Conservation (phyloP, 2,113 vertebrate species). For the Craseonycteris thonglongyai region DNA sequence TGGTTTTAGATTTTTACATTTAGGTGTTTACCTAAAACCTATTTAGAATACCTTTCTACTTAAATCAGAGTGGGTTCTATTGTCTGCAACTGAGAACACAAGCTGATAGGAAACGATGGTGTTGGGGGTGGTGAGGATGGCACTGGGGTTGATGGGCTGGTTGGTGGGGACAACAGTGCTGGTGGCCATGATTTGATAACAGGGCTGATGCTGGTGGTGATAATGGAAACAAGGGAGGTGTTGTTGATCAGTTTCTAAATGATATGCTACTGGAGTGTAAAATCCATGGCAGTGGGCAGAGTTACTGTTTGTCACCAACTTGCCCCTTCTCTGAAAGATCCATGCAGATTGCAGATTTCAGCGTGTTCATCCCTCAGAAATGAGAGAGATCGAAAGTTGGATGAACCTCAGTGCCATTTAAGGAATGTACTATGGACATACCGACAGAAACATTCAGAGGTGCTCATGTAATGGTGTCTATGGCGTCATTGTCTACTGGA, state of each 20-base stretch:
- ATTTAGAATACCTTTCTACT: neutral
- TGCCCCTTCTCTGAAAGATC: neutral
- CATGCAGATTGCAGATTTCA: neutral
- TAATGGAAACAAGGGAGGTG: neutral
- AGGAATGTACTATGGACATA: rapidly evolving
- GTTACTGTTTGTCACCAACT: neutral
- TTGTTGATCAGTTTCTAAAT: no score
- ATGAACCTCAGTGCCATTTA: neutral
- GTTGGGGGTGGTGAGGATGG: no score
- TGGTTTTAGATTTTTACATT: neutral
- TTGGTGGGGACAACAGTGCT: neutral
- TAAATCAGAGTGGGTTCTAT: neutral
- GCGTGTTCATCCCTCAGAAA: neutral
- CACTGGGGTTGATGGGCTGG: rapidly evolving
- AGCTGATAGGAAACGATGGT: no score
- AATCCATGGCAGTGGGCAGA: neutral
- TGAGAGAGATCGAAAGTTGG: neutral
- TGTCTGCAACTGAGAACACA: neutral
- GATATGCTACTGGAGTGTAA: neutral
- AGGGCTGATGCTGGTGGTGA: no score
- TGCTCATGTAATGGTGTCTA: rapidly evolving
- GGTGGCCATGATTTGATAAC: rapidly evolving
- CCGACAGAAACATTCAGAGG: neutral
- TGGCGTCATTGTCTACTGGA: rapidly evolving
- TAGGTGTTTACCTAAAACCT: neutral